Conservation (phyloP, 2,797 vertebrate species). For the Euthynnus affinis region DNA sequence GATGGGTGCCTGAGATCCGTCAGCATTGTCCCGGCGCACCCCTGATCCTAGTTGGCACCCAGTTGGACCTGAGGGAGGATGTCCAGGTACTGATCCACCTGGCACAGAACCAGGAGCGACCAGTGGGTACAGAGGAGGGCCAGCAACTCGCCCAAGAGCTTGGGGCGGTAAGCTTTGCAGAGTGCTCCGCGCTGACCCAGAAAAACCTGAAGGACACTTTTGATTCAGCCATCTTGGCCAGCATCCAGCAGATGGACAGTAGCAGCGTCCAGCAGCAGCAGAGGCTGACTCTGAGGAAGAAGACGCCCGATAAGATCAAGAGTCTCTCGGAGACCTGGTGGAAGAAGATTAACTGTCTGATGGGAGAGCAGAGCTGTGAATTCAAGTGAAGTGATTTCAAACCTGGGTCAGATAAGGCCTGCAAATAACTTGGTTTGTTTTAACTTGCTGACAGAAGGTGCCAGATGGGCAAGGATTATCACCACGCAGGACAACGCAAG, state of each 20-base stretch:
- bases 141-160: constrained; percentile 87
- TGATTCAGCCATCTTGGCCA: constrained; percentile 80
- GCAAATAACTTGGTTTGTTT: not conserved
- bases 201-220: constrained; percentile 85
- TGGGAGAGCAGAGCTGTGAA: constrained; percentile 75
- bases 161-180: constrained; percentile 80
- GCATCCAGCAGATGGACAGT: constrained; percentile 62
- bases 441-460: constrained; percentile 1
- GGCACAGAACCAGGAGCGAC: constrained; percentile 88
- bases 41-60: constrained; percentile 92
- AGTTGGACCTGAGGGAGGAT: constrained; percentile 92
- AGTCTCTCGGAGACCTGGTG: constrained; percentile 81
- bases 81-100: constrained; percentile 92
- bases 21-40: constrained; percentile 88
- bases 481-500: not conserved
- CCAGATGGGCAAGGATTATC: constrained; percentile 15
- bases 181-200: constrained; percentile 85
- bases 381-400: constrained; percentile 37
- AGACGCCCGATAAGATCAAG: constrained; percentile 79
- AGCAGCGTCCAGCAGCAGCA: constrained; percentile 46
- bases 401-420: not conserved
- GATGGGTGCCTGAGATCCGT: constrained; percentile 91
- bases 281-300: constrained; percentile 70
- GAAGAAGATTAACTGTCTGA: constrained; percentile 83
- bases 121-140: constrained; percentile 88